These are phyloP conservation scores for Pelusios castaneus DNA, from an alignment of 2,113 vertebrate genomes.

Conservation along the genomic window DNA sequence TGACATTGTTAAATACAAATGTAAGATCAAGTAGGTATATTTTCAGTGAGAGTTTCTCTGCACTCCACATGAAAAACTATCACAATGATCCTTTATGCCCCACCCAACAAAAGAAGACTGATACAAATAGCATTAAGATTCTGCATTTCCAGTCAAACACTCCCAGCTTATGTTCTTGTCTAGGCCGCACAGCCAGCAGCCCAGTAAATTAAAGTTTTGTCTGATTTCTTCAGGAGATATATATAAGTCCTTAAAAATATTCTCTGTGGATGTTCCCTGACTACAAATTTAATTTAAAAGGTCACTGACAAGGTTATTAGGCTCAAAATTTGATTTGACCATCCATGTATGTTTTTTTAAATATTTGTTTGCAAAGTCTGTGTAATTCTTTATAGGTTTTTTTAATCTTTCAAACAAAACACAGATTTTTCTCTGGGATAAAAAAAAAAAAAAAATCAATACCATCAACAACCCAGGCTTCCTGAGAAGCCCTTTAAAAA, in stretches of 20 bases:
- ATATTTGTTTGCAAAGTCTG: background rate
- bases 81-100: background rate
- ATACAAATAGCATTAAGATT: background rate
- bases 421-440: background rate
- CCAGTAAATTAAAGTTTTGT: background rate
- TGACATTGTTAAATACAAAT: background rate
- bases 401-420: background rate
- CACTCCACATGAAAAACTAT: background rate
- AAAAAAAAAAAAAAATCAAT: background rate
- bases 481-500: background rate
- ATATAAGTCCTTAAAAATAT: background rate
- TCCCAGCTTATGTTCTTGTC: background rate
- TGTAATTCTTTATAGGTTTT: background rate
- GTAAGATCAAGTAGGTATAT: background rate
- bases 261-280: background rate
- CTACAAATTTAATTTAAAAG: constrained; percentile 29
- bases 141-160: background rate
- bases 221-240: background rate
- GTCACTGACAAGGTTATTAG: background rate
- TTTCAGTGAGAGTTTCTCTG: background rate
- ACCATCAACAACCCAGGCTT: background rate
- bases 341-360: background rate
- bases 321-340: constrained; percentile 29
- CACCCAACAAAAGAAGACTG: background rate
- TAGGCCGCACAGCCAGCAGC: fast-evolving